Percentiles rank a stretch among this genome's conserved stretches.
These are phyloP conservation scores for Harpagifer antarcticus DNA, from an alignment of 2,797 vertebrate genomes.

Conservation along the genomic window DNA sequence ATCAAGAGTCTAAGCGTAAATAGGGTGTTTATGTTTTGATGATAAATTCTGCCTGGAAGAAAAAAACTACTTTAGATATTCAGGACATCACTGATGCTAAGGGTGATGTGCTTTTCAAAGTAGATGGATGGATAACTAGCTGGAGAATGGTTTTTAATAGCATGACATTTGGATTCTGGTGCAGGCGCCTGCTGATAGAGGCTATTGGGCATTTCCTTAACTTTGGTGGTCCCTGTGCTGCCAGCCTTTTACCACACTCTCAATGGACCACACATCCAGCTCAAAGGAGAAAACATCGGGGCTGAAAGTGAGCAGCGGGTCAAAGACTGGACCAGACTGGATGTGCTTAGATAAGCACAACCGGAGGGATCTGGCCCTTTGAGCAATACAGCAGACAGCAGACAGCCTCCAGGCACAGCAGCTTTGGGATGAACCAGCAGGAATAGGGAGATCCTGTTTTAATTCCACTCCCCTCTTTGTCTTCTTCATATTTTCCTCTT, in stretches of 20 bases:
- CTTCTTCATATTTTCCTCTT: conserved; percentile 51
- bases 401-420: conserved; percentile 39
- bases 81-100: background rate
- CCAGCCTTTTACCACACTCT: conserved; percentile 68
- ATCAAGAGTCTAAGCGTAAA: background rate
- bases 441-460: conserved; percentile 52
- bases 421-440: conserved; percentile 60
- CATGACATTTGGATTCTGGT: conserved; percentile 17
- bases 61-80: conserved; percentile 21
- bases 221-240: conserved; percentile 76
- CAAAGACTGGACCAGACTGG: conserved; percentile 77
- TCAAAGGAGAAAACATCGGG: conserved; percentile 66
- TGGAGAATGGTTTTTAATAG: conserved; percentile 3
- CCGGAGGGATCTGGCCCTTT: conserved; percentile 57
- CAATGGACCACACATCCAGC: conserved; percentile 84
- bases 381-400: conserved; percentile 57
- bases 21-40: background rate
- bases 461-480: conserved; percentile 59
- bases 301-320: conserved; percentile 72
- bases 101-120: conserved; percentile 1
- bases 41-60: background rate
- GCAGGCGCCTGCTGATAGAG: conserved; percentile 31
- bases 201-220: conserved; percentile 51
- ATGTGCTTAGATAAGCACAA: conserved; percentile 83
- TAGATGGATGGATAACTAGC: background rate